These are phyloP conservation scores for Habropoda laboriosa DNA, from an alignment of 1,140 invertebrate species.

Conservation along the genomic window DNA sequence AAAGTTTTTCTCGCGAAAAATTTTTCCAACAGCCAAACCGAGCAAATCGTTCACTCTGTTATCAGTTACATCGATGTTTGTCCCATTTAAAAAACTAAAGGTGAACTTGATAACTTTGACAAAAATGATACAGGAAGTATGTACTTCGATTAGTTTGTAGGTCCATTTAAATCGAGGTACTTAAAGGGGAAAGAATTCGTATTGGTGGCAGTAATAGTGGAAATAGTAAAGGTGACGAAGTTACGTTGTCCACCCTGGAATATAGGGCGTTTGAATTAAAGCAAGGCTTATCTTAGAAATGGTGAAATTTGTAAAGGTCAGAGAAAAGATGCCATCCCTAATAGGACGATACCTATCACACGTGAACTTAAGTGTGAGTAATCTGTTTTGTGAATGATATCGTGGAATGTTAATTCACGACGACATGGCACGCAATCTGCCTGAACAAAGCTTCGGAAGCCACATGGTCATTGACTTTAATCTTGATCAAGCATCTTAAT, in stretches of 20 bases:
- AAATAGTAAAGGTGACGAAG: no score
- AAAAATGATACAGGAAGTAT: no score
- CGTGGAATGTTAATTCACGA: slow-evolving; percentile 24
- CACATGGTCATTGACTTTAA: no score
- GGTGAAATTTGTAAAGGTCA: not conserved
- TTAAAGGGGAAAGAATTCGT: no score
- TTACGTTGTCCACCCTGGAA: no score
- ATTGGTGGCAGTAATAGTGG: no score
- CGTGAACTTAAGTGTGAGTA: slow-evolving; percentile 31
- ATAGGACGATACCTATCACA: slow-evolving; percentile 11
- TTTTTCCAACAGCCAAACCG: not conserved
- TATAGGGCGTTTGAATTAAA: no score
- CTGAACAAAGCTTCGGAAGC: slow-evolving; percentile 30
- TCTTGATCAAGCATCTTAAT: no score
- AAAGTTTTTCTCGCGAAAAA: not conserved
- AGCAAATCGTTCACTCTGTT: not conserved
- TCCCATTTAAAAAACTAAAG: no score
- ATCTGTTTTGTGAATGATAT: slow-evolving; percentile 34
- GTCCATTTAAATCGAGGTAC: no score
- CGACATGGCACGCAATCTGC: slow-evolving; percentile 29
- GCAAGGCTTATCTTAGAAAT: not conserved
- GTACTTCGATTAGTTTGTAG: no score
- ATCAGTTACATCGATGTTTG: not conserved
- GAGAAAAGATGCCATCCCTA: not conserved
- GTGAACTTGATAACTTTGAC: no score